These are phyloP conservation scores for Champsocephalus esox DNA, from an alignment of 2,797 vertebrate genomes.

Conservation along the genomic window DNA sequence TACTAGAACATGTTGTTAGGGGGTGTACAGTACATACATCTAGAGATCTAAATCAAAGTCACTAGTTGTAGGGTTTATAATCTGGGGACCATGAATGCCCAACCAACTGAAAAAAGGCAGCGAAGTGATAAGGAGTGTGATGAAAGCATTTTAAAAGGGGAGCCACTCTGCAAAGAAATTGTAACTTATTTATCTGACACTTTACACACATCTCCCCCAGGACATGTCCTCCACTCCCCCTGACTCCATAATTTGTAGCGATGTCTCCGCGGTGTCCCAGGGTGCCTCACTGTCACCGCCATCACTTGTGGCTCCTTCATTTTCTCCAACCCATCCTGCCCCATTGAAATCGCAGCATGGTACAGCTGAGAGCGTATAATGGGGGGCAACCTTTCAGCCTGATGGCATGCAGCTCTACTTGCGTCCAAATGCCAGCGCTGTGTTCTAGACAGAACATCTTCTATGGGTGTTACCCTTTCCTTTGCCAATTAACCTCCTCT, in stretches of 20 bases:
- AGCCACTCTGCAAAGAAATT: constrained; percentile 3
- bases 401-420: constrained; percentile 57
- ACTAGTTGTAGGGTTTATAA: neutral
- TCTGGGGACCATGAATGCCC: neutral
- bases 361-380: constrained; percentile 57
- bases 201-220: constrained; percentile 35
- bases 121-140: neutral
- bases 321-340: constrained; percentile 58
- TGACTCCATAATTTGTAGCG: constrained; percentile 49
- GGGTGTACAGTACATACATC: neutral
- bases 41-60: neutral
- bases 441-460: constrained; percentile 43
- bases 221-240: constrained; percentile 43
- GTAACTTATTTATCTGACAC: constrained; percentile 51
- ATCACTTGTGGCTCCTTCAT: constrained; percentile 59
- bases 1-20: neutral
- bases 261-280: constrained; percentile 62
- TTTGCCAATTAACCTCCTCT: constrained; percentile 58
- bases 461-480: constrained; percentile 46
- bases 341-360: constrained; percentile 49
- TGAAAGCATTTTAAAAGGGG: neutral
- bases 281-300: constrained; percentile 46
- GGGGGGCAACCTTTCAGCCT: constrained; percentile 60
- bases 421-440: constrained; percentile 41
- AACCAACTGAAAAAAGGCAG: neutral